A percentile compares a stretch with the other conserved stretches of the same genome.
phyloP scores from a whole-genome alignment of 1,140 invertebrate species.

The Drosophila pruinosa region DNA sequence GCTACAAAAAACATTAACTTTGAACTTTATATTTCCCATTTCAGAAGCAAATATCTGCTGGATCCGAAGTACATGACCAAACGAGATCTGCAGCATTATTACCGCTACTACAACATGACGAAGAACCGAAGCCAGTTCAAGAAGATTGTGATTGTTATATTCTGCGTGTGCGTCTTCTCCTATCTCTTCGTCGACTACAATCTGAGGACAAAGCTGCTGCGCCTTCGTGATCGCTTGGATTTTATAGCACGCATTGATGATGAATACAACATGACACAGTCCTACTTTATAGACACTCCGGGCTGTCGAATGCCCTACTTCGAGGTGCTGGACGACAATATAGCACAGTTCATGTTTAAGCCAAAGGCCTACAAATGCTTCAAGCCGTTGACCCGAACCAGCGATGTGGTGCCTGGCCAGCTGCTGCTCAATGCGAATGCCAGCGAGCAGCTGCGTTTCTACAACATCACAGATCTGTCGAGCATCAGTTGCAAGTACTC shows the following conservation, averaged over 20 bases:
- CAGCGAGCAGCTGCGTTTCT: constrained; percentile 85
- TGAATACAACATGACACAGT: constrained; percentile 61
- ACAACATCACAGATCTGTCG: constrained; percentile 83
- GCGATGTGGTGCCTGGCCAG: constrained; percentile 34
- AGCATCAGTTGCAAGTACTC: constrained; percentile 86
- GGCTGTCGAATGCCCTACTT: constrained; percentile 92
- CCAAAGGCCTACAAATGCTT: constrained; percentile 83
- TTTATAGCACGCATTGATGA: constrained; percentile 72
- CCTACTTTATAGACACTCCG: constrained; percentile 87
- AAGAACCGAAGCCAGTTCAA: constrained; percentile 71
- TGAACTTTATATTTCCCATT: too few relatives aligned
- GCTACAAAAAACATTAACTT: too few relatives aligned
- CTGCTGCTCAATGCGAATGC: constrained; percentile 86
- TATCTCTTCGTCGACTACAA: constrained; percentile 79
- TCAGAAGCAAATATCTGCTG: constrained; percentile 74
- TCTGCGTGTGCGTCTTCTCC: constrained; percentile 73
- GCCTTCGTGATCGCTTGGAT: constrained; percentile 68
- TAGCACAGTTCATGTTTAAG: constrained; percentile 81
- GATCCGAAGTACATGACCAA: constrained; percentile 80
- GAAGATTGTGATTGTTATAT: constrained; percentile 71
- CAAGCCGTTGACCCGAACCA: constrained; percentile 82
- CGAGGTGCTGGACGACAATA: constrained; percentile 87
- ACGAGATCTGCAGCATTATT: constrained; percentile 73
- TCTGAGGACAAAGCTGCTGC: constrained; percentile 65
- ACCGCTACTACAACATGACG: constrained; percentile 72